Evolutionary conservation across 1,140 invertebrate genomes (phyloP), one percentile per base, ranked within the genome.

Genomic region (Xylocopa sonorina): DNA sequence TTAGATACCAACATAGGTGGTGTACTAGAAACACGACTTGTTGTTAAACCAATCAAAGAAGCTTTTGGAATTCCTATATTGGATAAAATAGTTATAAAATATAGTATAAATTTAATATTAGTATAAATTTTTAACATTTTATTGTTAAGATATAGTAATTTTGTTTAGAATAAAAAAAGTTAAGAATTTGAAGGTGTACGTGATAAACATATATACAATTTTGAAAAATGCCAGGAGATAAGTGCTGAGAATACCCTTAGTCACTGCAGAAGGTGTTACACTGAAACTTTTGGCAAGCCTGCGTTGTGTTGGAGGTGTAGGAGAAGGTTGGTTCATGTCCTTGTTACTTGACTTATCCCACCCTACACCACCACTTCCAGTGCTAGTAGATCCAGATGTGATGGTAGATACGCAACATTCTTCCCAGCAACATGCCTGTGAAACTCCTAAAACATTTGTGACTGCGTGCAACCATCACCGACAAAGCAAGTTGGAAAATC

Each of bases 271-370:
- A 85, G 95, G 95, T 86, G 95, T 94, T 86, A 97, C 96, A 93
- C 96, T 97, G 94, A 97, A 97, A 93, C 96, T 97, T 94, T 98
- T 97, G 82, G 97, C 96, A 88, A 97, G 95, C 87, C 97, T 94
- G 84, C 97, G 94, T 91, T 97, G 96, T 69, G 96, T 95, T 74
- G 97, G 96, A 79, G 96, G 96, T 82, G 96, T 97, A 83, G 95
- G 95, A 75, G 95, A 95, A 78, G 94, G 94, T 84, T 94, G 93
- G 34, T 89, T 90, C 60, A 90, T 89, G 64, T 91, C 92, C 81
- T 88, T 91, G n/a, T 79, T 81, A 64, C 64, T 87, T 18, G 78
- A 78, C 78, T 87, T 91, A 50, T 91, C 91, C 69, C 84, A 87
- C 41, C 83, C 89, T 64, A 86, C 79, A 84, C 88, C 87, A 43